Base-by-base conservation (phyloP, 2,888 invertebrate species). In the Tenthredo amoena region DNA sequence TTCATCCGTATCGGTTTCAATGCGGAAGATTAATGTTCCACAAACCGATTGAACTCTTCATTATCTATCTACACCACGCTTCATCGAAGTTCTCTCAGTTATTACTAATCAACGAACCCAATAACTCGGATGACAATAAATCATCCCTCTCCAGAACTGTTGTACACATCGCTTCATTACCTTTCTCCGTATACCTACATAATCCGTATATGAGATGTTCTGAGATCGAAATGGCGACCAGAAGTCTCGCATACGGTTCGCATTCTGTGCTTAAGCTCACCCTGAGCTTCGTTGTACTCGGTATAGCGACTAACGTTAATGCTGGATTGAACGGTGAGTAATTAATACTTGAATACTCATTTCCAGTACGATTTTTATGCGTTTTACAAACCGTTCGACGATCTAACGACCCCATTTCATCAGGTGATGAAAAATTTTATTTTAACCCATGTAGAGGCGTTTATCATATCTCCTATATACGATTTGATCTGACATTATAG, bases 171-270 rank as follows among this genome's bases (percentile, higher is more conserved):
- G 55, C 6, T 18, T 55, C n/a, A 55, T 55, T 55, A 86, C 74
- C 84, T 82, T 83, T 89, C 88, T 89, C 88, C 87, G 88, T 88
- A 26, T 26, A 87, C 83, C 84, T 85, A 74, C 81, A 81, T 88
- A 86, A 87, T 87, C 87, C 87, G 87, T 88, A 87, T 87, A 87
- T 87, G 87, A 86, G 83, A 87, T 86, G 86, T 87, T 87, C 85
- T 87, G 83, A 85, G 87, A 86, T 88, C 88, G 89, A 87, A 88
- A 89, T 89, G 87, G 88, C 87, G 84, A 88, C 86, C 87, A 87
- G 79, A 86, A 85, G 83, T 86, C 71, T 71, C 40, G 71, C 72
- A 37, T n/a, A 10, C 10, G 43, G 0, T 7, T 88, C 84, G 87
- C 86, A 84, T 72, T 86, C 21, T 79, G 74, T 85, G 85, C 85